A percentile compares a stretch with the other conserved stretches of the same genome.
Evolutionary conservation across 2,888 invertebrate species (phyloP).

Genomic region (Drosophila kuntzei): DNA sequence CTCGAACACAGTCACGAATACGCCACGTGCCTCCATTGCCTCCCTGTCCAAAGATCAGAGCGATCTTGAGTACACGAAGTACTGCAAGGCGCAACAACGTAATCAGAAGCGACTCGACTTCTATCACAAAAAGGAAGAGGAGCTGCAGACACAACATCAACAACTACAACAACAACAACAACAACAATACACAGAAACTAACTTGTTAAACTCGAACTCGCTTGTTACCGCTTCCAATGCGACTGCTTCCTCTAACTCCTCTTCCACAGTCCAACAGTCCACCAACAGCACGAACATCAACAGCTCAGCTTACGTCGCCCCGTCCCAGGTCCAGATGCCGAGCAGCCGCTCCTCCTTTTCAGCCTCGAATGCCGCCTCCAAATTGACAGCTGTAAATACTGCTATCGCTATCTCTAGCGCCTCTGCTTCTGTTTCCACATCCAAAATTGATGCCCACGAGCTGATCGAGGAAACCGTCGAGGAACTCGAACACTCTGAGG

Average conservation of each 20-base stretch:
- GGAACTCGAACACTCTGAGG: conserved; percentile 82
- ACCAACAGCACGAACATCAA: conserved; percentile 52
- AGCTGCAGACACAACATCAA: conserved; percentile 71
- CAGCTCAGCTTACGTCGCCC: conserved; percentile 35
- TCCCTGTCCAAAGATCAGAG: conserved; percentile 58
- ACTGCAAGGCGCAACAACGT: conserved; percentile 80
- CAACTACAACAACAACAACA: conserved; percentile 42
- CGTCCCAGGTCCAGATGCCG: conserved; percentile 27
- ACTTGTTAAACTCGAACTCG: conserved; percentile 46
- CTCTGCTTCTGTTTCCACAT: background rate
- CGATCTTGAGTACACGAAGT: conserved; percentile 80
- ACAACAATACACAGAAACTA: conserved; percentile 53
- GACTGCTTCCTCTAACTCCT: conserved; percentile 81
- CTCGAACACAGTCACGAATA: conserved; percentile 39
- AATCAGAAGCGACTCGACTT: conserved; percentile 82
- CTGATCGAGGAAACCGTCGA: conserved; percentile 82
- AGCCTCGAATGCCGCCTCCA: conserved; percentile 15
- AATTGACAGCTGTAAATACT: conserved; percentile 21
- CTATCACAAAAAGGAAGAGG: conserved; percentile 83
- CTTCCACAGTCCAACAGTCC: conserved; percentile 83
- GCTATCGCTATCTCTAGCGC: background rate
- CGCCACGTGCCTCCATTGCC: conserved; percentile 69
- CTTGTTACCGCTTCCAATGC: conserved; percentile 65
- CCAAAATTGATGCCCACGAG: conserved; percentile 72
- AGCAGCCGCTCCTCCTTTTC: conserved; percentile 47